These are phyloP conservation scores for Porites cylindrica DNA, from an alignment of 92 coral and sea anemone genomes.

Conservation along the genomic window DNA sequence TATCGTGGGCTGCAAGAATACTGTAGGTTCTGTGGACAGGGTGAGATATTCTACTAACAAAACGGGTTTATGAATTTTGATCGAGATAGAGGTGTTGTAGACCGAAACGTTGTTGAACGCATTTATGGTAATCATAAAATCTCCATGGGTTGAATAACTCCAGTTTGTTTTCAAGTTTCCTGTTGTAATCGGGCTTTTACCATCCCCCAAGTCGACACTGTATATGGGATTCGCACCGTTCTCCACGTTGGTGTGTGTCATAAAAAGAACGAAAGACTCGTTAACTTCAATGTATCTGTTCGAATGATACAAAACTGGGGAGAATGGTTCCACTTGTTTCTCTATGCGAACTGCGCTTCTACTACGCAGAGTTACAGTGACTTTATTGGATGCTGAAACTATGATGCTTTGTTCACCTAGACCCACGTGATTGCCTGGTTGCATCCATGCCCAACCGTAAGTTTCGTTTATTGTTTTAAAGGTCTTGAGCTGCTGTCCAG, in stretches of 20 bases:
- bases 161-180: background rate
- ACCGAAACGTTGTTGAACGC: conserved; percentile 58
- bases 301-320: conserved; percentile 13
- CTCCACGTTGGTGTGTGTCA: conserved; percentile 40
- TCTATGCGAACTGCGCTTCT: conserved; percentile 36
- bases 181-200: background rate
- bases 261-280: conserved; percentile 41
- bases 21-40: conserved; percentile 29
- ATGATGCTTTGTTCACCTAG: conserved; percentile 42
- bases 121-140: conserved; percentile 43
- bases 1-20: conserved; percentile 11
- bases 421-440: conserved; percentile 28
- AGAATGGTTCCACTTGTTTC: conserved; percentile 49
- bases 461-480: conserved; percentile 8
- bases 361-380: conserved; percentile 9
- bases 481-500: conserved; percentile 23
- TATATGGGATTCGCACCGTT: conserved; percentile 50
- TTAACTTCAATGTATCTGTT: conserved; percentile 53
- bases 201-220: conserved; percentile 57
- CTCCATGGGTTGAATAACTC: conserved; percentile 33
- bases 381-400: conserved; percentile 49
- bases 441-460: conserved; percentile 39
- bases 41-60: conserved; percentile 27
- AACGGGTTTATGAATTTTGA: conserved; percentile 61
- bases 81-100: conserved; percentile 19